These are phyloP conservation scores for Forbesichthys agassizii DNA, from an alignment of 2,113 vertebrate genomes.

Conservation along the genomic window DNA sequence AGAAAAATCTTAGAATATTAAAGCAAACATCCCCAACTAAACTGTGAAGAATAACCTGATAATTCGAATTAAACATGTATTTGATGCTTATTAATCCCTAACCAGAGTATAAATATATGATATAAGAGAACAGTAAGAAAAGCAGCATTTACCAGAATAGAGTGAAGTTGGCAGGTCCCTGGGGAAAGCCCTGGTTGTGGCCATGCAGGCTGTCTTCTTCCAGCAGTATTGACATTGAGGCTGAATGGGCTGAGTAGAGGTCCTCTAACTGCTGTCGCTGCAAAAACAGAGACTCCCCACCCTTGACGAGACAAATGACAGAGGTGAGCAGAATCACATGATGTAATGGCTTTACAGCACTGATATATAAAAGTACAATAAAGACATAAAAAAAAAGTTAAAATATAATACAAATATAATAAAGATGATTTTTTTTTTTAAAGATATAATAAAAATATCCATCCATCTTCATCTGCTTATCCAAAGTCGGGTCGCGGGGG, in stretches of 20 bases:
- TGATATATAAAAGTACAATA: too few relatives aligned
- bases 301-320: slow-evolving; percentile 48
- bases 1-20: neutral
- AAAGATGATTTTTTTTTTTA: too few relatives aligned
- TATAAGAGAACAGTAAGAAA: neutral
- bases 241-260: slow-evolving; percentile 66
- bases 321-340: too few relatives aligned
- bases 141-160: slow-evolving; percentile 71
- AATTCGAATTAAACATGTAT: too few relatives aligned
- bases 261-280: slow-evolving; percentile 74
- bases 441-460: too few relatives aligned
- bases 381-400: too few relatives aligned
- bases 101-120: neutral
- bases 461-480: too few relatives aligned
- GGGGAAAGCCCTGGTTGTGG: slow-evolving; percentile 49
- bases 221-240: slow-evolving; percentile 68
- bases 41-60: neutral
- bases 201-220: slow-evolving; percentile 49
- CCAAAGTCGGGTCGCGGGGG: too few relatives aligned
- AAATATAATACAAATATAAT: too few relatives aligned
- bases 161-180: slow-evolving; percentile 76
- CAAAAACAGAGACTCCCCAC: slow-evolving; percentile 68
- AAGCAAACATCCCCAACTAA: neutral
- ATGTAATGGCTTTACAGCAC: too few relatives aligned
- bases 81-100: too few relatives aligned